Evolutionary conservation across 2,113 vertebrate species (phyloP).

Genomic region (Regulus satrapa): DNA sequence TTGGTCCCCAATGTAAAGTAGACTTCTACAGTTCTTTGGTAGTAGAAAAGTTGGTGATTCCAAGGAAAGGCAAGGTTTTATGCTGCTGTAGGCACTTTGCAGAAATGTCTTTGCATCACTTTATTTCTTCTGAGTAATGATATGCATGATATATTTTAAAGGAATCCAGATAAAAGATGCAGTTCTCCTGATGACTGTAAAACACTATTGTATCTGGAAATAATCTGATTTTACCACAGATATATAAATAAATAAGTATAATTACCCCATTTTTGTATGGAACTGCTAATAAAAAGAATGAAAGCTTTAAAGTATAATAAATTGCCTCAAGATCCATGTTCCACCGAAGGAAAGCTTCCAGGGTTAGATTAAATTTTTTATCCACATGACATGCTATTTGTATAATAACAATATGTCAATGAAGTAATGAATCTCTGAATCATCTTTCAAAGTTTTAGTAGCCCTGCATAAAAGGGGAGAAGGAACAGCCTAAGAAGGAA

Average conservation of each 20-base stretch:
- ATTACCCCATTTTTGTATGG: background rate
- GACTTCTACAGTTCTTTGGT: background rate
- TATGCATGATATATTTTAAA: slow-evolving; percentile 15
- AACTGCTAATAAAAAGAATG: background rate
- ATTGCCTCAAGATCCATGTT: background rate
- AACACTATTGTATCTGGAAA: background rate
- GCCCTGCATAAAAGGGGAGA: background rate
- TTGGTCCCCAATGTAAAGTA: background rate
- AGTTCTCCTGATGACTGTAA: background rate
- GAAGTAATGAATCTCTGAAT: background rate
- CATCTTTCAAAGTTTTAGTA: background rate
- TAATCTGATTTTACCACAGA: background rate
- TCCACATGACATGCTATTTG: background rate
- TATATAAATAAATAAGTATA: background rate
- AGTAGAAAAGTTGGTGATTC: background rate
- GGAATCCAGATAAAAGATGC: background rate
- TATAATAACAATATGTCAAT: background rate
- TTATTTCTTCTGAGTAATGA: background rate
- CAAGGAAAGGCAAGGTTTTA: background rate
- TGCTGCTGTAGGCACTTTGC: background rate
- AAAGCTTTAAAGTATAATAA: background rate
- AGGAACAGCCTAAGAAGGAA: background rate
- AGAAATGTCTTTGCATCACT: background rate
- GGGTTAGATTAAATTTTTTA: background rate
- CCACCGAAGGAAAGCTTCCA: background rate